Conservation (phyloP, 64 coral and sea anemone species). For the Montipora efflorescens region DNA sequence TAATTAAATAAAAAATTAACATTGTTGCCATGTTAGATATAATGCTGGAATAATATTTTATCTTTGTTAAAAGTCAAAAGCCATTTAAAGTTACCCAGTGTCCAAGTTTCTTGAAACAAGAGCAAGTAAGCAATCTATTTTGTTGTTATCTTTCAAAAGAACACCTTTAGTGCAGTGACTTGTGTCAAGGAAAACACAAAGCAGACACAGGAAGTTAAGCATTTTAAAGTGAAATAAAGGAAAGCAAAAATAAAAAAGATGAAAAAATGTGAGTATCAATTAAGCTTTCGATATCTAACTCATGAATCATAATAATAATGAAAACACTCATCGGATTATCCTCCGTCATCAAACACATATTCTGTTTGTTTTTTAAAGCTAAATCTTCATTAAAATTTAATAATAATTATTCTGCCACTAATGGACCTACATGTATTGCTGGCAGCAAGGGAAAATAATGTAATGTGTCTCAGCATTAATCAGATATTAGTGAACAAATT, state of each 20-base stretch:
- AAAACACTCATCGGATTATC: neutral
- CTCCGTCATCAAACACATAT: neutral
- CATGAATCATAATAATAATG: no score
- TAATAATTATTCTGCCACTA: no score
- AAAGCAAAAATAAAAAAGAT: neutral
- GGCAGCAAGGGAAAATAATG: no score
- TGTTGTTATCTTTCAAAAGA: constrained; percentile 56
- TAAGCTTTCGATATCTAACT: neutral
- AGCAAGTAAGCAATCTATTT: constrained; percentile 45
- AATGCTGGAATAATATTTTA: neutral
- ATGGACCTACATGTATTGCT: no score
- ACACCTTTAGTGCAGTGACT: constrained; percentile 44
- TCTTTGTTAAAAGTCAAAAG: neutral
- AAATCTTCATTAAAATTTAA: no score
- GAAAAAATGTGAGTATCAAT: neutral
- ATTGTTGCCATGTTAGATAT: neutral
- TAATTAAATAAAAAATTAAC: neutral
- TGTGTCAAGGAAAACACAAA: neutral
- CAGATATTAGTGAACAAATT: no score
- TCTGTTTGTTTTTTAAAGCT: no score
- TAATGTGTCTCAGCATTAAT: no score
- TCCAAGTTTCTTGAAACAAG: constrained; percentile 36
- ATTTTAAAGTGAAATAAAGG: neutral
- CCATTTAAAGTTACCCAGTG: constrained; percentile 43
- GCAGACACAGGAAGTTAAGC: neutral